phyloP scores from a whole-genome alignment of 2,888 invertebrate species.

The Aspidiotus destructor region DNA sequence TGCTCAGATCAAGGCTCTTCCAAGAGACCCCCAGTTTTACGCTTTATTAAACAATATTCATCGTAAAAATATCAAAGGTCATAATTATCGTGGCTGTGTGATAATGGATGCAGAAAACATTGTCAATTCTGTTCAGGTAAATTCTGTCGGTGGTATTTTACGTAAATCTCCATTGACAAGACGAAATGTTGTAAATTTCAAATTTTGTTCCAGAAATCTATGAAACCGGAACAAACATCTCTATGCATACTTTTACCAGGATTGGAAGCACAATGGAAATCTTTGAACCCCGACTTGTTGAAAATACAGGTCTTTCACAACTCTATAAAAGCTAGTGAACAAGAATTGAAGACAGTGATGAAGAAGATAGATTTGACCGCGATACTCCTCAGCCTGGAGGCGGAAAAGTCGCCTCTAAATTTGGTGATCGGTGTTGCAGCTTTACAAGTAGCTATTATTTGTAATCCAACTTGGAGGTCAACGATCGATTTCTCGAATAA shows the following conservation, averaged over 20 bases:
- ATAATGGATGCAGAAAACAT: conserved; percentile 49
- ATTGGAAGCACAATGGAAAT: conserved; percentile 21
- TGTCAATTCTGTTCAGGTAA: conserved; percentile 55
- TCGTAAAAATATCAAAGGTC: conserved; percentile 58
- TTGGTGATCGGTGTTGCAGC: conserved; percentile 19
- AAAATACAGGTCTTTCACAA: conserved; percentile 17
- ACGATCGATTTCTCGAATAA: neutral
- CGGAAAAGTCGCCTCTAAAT: conserved; percentile 10
- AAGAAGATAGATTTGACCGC: conserved; percentile 18
- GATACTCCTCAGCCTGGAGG: conserved; percentile 3
- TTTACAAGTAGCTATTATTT: conserved; percentile 18
- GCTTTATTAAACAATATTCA: conserved; percentile 68
- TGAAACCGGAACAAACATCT: neutral
- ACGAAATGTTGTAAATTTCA: neutral
- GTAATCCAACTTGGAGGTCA: neutral
- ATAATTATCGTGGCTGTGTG: conserved; percentile 70
- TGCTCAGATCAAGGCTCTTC: conserved; percentile 45
- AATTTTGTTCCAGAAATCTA: neutral
- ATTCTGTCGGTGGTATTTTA: no score
- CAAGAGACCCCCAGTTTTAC: conserved; percentile 62
- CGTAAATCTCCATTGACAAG: neutral
- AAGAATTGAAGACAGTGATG: conserved; percentile 2
- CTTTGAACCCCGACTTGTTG: conserved; percentile 9
- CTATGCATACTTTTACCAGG: conserved; percentile 23
- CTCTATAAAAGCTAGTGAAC: conserved; percentile 16